Conservation (phyloP, 2,797 vertebrate species). For the Rousettus madagascariensis region DNA sequence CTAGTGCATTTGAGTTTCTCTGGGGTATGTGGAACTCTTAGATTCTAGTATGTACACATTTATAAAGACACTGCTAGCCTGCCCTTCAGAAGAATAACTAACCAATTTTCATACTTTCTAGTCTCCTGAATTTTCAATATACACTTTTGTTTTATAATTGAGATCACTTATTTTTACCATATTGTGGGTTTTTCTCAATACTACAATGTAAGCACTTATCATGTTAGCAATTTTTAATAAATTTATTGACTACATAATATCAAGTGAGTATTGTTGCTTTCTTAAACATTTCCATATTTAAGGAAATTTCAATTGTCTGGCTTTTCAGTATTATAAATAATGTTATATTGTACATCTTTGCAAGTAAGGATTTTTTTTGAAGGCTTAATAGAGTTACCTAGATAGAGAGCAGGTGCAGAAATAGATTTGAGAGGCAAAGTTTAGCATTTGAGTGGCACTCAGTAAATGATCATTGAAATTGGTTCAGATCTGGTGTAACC, state of each 20-base stretch:
- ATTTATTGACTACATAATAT: slow-evolving; percentile 34
- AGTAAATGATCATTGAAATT: slow-evolving; percentile 16
- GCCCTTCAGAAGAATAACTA: slow-evolving; percentile 3
- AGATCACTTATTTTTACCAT: slow-evolving; percentile 7
- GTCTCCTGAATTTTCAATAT: slow-evolving; percentile 19
- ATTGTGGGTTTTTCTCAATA: background rate
- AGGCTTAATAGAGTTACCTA: background rate
- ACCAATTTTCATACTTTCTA: background rate
- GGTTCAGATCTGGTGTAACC: background rate
- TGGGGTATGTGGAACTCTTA: background rate
- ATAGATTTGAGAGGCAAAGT: background rate
- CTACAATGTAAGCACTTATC: background rate
- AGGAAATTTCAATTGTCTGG: slow-evolving; percentile 18
- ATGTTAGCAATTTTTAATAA: slow-evolving; percentile 33
- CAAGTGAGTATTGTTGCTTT: slow-evolving; percentile 34
- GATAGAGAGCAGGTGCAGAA: background rate
- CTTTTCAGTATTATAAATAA: slow-evolving; percentile 45
- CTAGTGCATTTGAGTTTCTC: background rate
- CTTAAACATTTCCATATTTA: slow-evolving; percentile 12
- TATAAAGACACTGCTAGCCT: slow-evolving; percentile 36
- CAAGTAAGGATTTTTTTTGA: slow-evolving; percentile 31
- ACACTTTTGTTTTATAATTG: slow-evolving; percentile 47
- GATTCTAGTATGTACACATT: background rate
- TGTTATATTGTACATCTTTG: slow-evolving; percentile 16
- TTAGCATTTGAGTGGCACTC: background rate